Evolutionary conservation across 2,113 vertebrate species (phyloP).

Genomic region (Brachypteracias leptosomus): DNA sequence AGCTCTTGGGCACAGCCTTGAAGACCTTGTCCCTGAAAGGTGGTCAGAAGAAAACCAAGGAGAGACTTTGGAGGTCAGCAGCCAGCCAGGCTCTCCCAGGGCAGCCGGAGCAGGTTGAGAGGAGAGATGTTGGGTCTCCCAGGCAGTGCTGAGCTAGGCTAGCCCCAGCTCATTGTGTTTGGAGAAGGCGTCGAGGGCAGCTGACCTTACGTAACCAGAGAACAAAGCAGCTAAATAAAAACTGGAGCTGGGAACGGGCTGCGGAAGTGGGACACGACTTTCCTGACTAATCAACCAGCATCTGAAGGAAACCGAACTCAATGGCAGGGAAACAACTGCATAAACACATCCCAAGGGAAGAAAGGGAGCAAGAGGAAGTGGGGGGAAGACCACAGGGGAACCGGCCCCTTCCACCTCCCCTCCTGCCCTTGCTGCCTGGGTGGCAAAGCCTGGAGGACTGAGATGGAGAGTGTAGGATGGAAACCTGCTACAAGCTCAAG

Average conservation of each 20-base stretch:
- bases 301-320: slow-evolving; percentile 49
- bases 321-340: slow-evolving; percentile 51
- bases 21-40: not conserved
- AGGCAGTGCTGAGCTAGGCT: not conserved
- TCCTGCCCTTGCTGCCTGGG: not conserved
- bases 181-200: slow-evolving; percentile 17
- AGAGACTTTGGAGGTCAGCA: not conserved
- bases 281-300: slow-evolving; percentile 22
- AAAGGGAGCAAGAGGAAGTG: slow-evolving; percentile 4
- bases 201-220: slow-evolving; percentile 2
- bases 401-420: not conserved
- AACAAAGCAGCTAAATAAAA: slow-evolving; percentile 59
- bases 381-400: not conserved
- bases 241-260: slow-evolving; percentile 48
- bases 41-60: not conserved
- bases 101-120: accelerated
- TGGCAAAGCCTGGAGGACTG: not conserved
- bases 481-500: not conserved
- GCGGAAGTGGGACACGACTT: slow-evolving; percentile 41
- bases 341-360: slow-evolving; percentile 56
- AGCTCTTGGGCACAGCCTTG: not conserved
- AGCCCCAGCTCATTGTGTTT: not conserved
- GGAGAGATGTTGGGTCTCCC: not conserved
- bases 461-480: not conserved
- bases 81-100: not conserved